These are phyloP conservation scores for Melanotus villosus DNA, from an alignment of 2,888 invertebrate genomes.

Conservation along the genomic window DNA sequence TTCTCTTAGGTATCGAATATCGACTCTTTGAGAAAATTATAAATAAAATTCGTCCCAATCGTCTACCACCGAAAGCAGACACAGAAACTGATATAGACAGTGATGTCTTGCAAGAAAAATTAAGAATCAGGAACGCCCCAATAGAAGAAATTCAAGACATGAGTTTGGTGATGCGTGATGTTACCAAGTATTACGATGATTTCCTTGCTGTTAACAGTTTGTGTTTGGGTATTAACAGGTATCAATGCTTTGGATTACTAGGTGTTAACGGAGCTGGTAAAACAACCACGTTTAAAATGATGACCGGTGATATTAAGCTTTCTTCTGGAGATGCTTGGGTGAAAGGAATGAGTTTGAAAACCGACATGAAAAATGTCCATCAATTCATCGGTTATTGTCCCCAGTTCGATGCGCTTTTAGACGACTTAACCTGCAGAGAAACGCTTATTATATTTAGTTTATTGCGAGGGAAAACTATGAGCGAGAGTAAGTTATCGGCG, in stretches of 20 bases:
- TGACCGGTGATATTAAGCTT: constrained; percentile 85
- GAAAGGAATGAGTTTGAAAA: constrained; percentile 64
- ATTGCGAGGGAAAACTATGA: constrained; percentile 67
- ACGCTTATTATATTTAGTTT: constrained; percentile 70
- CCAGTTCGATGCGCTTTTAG: constrained; percentile 73
- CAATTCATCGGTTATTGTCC: constrained; percentile 75
- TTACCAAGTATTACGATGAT: constrained; percentile 81
- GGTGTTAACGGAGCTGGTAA: constrained; percentile 91
- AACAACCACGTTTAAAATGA: constrained; percentile 88
- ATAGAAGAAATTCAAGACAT: constrained; percentile 53
- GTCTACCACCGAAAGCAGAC: not conserved
- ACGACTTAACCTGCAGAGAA: constrained; percentile 72
- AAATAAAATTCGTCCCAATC: not conserved
- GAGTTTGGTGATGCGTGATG: constrained; percentile 72
- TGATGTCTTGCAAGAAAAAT: constrained; percentile 74
- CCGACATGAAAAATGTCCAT: constrained; percentile 73
- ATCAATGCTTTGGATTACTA: constrained; percentile 86
- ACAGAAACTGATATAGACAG: constrained; percentile 56
- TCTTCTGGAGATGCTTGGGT: constrained; percentile 81
- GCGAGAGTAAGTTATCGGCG: constrained; percentile 60
- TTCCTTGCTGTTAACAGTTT: constrained; percentile 84
- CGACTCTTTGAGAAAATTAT: constrained; percentile 69
- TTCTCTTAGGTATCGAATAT: constrained; percentile 78
- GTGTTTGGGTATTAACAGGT: constrained; percentile 71
- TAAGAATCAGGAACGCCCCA: constrained; percentile 67